Percentiles rank a stretch among this genome's conserved stretches.
Evolutionary conservation across 2,113 vertebrate species (phyloP).

Genomic region (Clupea harengus): DNA sequence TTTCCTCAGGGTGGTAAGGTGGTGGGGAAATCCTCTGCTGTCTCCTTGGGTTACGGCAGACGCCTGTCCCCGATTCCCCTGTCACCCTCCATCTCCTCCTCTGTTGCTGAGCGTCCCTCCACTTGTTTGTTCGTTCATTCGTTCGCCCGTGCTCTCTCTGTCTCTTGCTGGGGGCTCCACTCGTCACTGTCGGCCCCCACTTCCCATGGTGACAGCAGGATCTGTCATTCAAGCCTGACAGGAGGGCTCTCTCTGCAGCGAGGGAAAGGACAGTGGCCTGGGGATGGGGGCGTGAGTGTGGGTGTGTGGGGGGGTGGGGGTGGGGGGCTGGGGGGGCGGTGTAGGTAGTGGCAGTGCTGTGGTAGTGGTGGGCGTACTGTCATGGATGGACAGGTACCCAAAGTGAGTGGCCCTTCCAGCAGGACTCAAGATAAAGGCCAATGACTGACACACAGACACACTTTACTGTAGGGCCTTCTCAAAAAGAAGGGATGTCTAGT

Average conservation of each 20-base stretch:
- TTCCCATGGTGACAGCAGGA: conserved; percentile 11
- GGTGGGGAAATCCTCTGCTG: conserved; percentile 16
- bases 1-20: no score
- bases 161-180: neutral
- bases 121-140: neutral
- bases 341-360: neutral
- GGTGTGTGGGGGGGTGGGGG: neutral
- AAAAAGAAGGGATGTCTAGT: no score
- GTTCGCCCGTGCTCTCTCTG: no score
- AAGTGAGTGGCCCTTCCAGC: neutral
- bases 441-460: neutral
- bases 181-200: conserved; percentile 1
- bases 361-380: neutral
- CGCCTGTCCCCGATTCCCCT: conserved; percentile 10
- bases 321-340: neutral
- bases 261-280: neutral
- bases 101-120: neutral
- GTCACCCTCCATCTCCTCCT: conserved; percentile 36
- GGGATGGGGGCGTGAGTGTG: neutral
- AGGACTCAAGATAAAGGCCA: neutral
- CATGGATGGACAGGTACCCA: neutral
- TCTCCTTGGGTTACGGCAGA: conserved; percentile 26
- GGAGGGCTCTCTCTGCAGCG: neutral
- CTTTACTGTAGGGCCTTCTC: no score
- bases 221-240: conserved; percentile 33